A percentile compares a stretch with the other conserved stretches of the same genome.
Evolutionary conservation across 2,888 invertebrate genomes (phyloP).

Genomic region (Hirtodrosophila histrioides): DNA sequence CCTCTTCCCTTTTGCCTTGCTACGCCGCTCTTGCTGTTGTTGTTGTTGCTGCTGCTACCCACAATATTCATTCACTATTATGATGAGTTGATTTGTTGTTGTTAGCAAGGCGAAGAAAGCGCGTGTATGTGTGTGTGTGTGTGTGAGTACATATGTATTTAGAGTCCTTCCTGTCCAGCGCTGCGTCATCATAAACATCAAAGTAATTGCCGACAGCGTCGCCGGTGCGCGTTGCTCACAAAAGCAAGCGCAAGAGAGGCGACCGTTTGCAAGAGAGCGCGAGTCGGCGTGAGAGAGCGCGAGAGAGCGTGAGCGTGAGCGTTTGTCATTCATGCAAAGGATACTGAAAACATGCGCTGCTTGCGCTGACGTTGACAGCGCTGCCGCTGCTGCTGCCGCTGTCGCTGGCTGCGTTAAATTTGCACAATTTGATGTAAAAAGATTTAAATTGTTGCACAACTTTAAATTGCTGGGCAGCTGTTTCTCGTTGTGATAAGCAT

Average conservation of each 20-base stretch:
- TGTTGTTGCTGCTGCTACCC: slow-evolving; percentile 18
- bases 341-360: slow-evolving; percentile 56
- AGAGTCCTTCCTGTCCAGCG: slow-evolving; percentile 34
- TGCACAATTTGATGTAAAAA: slow-evolving; percentile 49
- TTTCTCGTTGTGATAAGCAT: slow-evolving; percentile 13
- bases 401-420: slow-evolving; percentile 18
- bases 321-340: slow-evolving; percentile 67
- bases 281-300: slow-evolving; percentile 6
- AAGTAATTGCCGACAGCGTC: slow-evolving; percentile 63
- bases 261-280: slow-evolving; percentile 10
- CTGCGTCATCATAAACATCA: slow-evolving; percentile 67
- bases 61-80: slow-evolving; percentile 54
- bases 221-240: slow-evolving; percentile 41
- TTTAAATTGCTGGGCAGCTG: slow-evolving; percentile 34
- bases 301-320: slow-evolving; percentile 4
- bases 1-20: slow-evolving; percentile 6
- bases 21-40: slow-evolving; percentile 4
- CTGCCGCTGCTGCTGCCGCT: slow-evolving; percentile 20
- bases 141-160: not conserved
- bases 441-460: slow-evolving; percentile 73
- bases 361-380: slow-evolving; percentile 25
- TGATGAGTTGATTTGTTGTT: slow-evolving; percentile 22
- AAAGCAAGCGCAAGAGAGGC: slow-evolving; percentile 9
- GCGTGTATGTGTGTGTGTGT: slow-evolving; percentile 5
- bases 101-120: slow-evolving; percentile 1